Percentiles rank a stretch among this genome's conserved stretches.
Evolutionary conservation across 2,888 invertebrate species (phyloP).

Genomic region (Eugnorisma glareosa): DNA sequence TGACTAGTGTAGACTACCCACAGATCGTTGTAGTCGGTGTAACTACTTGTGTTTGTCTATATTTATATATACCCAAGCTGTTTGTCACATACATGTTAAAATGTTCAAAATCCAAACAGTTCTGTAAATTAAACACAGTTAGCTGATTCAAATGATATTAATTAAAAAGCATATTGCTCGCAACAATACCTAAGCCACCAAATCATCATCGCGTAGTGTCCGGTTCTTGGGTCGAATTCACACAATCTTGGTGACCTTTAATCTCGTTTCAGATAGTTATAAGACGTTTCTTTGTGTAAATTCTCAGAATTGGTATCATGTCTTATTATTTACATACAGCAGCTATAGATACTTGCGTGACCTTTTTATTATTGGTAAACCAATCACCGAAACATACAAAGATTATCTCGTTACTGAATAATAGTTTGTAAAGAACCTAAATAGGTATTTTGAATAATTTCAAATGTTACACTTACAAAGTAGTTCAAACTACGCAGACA

Average conservation of each 20-base stretch:
- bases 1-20: neutral
- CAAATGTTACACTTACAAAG: neutral
- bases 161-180: conserved; percentile 15
- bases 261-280: conserved; percentile 86
- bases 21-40: neutral
- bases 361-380: conserved; percentile 54
- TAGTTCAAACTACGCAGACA: conserved; percentile 19
- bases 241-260: conserved; percentile 87
- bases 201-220: conserved; percentile 82
- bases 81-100: neutral
- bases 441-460: conserved; percentile 7
- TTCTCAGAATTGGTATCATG: conserved; percentile 83
- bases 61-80: no score
- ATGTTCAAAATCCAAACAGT: neutral
- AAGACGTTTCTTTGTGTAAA: conserved; percentile 84
- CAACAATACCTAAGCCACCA: conserved; percentile 69
- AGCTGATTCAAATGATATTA: neutral
- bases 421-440: conserved; percentile 2
- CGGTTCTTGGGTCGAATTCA: conserved; percentile 88
- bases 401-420: conserved; percentile 25
- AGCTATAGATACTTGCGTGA: conserved; percentile 68
- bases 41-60: neutral
- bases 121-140: neutral
- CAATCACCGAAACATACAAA: conserved; percentile 31
- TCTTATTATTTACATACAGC: conserved; percentile 77